Percentiles rank a stretch among this genome's conserved stretches.
phyloP scores from a whole-genome alignment of 1,140 invertebrate species.

The Drosophila serrata region DNA sequence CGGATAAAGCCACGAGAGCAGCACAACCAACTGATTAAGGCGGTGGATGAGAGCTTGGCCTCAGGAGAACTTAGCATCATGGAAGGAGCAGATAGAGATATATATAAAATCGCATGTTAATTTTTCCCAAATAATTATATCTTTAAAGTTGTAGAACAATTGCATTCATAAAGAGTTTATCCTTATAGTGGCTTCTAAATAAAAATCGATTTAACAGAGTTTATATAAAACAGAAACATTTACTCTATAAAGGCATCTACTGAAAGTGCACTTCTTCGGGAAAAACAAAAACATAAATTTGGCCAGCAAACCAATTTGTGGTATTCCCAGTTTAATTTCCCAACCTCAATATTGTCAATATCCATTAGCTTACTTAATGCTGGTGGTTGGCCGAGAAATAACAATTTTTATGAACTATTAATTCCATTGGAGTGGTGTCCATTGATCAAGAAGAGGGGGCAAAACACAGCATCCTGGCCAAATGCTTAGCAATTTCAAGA shows the following conservation, averaged over 20 bases:
- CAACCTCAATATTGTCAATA: conserved; percentile 18
- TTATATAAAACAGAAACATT: background rate
- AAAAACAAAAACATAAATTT: too few species aligned
- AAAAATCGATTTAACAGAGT: background rate
- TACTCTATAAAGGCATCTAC: background rate
- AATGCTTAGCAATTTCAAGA: conserved; percentile 58
- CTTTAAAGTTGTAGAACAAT: background rate
- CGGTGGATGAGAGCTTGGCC: background rate
- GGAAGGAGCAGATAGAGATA: background rate
- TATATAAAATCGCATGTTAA: background rate
- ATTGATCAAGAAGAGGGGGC: conserved; percentile 19
- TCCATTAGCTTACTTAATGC: conserved; percentile 44
- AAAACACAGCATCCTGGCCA: conserved; percentile 1
- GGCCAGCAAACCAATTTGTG: background rate
- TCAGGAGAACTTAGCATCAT: background rate
- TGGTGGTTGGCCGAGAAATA: conserved; percentile 8
- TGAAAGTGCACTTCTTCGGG: background rate
- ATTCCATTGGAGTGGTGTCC: conserved; percentile 29
- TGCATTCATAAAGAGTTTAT: background rate
- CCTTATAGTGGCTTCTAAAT: background rate
- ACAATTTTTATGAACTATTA: conserved; percentile 66
- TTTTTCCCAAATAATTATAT: background rate
- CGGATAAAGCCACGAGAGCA: background rate
- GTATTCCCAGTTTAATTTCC: conserved; percentile 2
- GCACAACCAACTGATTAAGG: background rate